phyloP scores from a whole-genome alignment of 2,888 invertebrate genomes.

The Drosophila infuscata region DNA sequence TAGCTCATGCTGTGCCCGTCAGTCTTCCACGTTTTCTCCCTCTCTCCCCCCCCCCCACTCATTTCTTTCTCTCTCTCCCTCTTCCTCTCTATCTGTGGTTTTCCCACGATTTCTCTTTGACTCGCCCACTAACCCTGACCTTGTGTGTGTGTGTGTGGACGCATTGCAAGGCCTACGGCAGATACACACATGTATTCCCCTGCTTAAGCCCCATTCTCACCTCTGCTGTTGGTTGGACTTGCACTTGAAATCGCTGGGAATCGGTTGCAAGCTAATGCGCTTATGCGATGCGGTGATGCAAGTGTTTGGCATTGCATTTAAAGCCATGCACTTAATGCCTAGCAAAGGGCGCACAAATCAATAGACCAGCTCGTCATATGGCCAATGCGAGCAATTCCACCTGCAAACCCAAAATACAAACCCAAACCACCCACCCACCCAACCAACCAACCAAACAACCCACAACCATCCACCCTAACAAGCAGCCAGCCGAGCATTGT shows the following conservation, averaged over 20 bases:
- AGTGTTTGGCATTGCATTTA: constrained; percentile 73
- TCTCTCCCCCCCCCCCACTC: neutral
- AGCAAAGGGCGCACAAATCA: constrained; percentile 67
- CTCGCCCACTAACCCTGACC: constrained; percentile 58
- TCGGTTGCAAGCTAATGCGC: constrained; percentile 66
- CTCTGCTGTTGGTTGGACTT: constrained; percentile 23
- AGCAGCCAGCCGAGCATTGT: constrained; percentile 58
- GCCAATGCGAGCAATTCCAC: constrained; percentile 48
- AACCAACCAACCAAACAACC: constrained; percentile 2
- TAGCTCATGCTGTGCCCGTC: constrained; percentile 6
- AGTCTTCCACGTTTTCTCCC: neutral
- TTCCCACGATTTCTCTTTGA: constrained; percentile 1
- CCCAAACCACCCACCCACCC: neutral
- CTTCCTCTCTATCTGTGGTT: neutral
- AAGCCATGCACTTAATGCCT: constrained; percentile 73
- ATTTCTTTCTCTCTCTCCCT: neutral
- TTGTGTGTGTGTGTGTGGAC: constrained; percentile 36
- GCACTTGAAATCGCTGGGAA: constrained; percentile 46
- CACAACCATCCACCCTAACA: constrained; percentile 10
- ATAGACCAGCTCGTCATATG: constrained; percentile 55
- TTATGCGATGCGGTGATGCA: constrained; percentile 57
- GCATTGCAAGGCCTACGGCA: constrained; percentile 18
- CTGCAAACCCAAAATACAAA: constrained; percentile 17
- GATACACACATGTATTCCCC: neutral
- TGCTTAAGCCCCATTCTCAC: neutral